phyloP scores from a whole-genome alignment of 2,113 vertebrate species.

The Ascaphus truei region DNA sequence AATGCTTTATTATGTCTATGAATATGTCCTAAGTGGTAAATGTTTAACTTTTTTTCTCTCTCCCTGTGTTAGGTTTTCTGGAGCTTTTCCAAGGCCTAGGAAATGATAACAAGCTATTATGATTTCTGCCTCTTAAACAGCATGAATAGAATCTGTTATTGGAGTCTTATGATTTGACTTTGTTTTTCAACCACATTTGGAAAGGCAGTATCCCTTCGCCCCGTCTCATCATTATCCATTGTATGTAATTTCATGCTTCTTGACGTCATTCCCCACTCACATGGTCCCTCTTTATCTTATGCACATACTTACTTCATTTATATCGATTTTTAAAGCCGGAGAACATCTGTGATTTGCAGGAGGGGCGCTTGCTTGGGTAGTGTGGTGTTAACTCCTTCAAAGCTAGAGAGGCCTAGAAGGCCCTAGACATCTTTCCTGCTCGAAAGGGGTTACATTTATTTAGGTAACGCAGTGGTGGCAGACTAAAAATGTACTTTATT shows the following conservation, averaged over 20 bases:
- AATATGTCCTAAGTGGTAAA: conserved; percentile 77
- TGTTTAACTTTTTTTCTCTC: conserved; percentile 53
- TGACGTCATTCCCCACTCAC: conserved; percentile 30
- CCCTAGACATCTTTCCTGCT: not conserved
- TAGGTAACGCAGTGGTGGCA: too few species aligned
- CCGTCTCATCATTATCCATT: conserved; percentile 19
- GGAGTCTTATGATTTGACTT: conserved; percentile 30
- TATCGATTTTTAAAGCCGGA: conserved; percentile 25
- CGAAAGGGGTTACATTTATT: too few species aligned
- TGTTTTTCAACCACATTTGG: conserved; percentile 43
- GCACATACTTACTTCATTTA: conserved; percentile 18
- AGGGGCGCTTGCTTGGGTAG: too few species aligned
- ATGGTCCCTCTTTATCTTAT: conserved; percentile 24
- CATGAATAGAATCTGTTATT: conserved; percentile 43
- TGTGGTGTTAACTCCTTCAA: not conserved
- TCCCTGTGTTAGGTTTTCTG: conserved; percentile 35
- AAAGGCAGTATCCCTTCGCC: conserved; percentile 4
- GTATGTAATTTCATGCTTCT: conserved; percentile 33
- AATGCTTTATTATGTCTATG: conserved; percentile 88
- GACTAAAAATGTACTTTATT: too few species aligned
- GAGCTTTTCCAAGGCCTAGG: conserved; percentile 45
- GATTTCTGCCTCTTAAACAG: conserved; percentile 34
- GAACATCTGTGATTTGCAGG: conserved; percentile 12
- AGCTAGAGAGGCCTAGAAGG: not conserved
- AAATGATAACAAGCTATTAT: conserved; percentile 45